Base-by-base conservation (phyloP, 2,113 vertebrate species). In the Oxyura jamaicensis region DNA sequence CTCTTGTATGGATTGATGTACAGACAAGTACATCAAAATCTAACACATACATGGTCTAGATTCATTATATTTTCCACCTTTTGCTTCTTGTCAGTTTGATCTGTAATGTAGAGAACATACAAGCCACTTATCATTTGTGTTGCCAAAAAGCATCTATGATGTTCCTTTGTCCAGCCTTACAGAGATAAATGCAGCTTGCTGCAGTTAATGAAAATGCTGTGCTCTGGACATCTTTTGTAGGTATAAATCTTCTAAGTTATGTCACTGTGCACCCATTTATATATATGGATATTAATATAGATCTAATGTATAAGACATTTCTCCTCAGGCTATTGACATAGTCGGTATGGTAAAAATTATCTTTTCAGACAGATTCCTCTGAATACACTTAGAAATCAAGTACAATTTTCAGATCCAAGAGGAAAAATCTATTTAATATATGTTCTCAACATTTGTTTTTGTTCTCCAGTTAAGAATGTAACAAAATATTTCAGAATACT, bases 61-160 rank as follows among this genome's bases (percentile, higher is more conserved):
- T 76, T 86, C 52, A 10, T 91, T 83, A 46, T 36, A 1, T 66
- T 95, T 92, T 95, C 53, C 62, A 83, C 46, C 62, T 86, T 88
- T 94, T 68, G 3, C 22, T 78, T 85, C 58, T 81, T 93, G 75
- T 65, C 71, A 58, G 65, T 91, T 93, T 95, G 56, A 86, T 95
- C 91, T 93, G 56, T 66, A 62, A 56, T 91, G 60, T 41, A 90
- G 75, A 52, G 75, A 82, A 53, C 67, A 35, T 4, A 58, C 28
- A 86, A 95, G 41, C 28, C 56, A 72, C 69, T 97, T 86, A 48
- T 21, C 36, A 78, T 86, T 87, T 86, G 28, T 23, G 46, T 82
- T 87, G 71, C 89, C 89, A 87, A 82, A 84, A 58, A 81, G 53
- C 33, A 82, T 84, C 33, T 72, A 14, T 56, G 12, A 42, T 79